These are phyloP conservation scores for Eilema griseolum DNA, from an alignment of 2,888 invertebrate species.

Conservation along the genomic window DNA sequence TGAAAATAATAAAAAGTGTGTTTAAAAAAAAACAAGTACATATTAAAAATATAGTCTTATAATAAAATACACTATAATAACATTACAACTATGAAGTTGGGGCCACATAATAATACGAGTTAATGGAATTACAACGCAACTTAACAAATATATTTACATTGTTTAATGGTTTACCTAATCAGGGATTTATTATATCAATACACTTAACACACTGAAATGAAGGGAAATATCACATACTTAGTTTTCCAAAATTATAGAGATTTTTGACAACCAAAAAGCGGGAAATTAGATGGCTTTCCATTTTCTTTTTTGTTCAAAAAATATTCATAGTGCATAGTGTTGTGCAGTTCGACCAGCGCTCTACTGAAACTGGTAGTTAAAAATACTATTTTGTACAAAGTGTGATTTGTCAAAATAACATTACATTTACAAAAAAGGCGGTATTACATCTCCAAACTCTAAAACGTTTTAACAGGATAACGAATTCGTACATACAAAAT, in stretches of 20 bases:
- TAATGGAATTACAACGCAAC: slow-evolving; percentile 38
- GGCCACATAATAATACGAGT: slow-evolving; percentile 34
- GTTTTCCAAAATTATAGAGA: slow-evolving; percentile 13
- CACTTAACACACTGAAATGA: slow-evolving; percentile 16
- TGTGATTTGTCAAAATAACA: no score
- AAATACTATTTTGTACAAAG: neutral
- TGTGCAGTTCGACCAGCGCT: neutral
- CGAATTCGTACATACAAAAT: no score
- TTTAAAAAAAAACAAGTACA: slow-evolving; percentile 28
- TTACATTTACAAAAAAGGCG: no score
- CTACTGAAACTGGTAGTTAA: neutral
- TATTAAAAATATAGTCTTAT: slow-evolving; percentile 45
- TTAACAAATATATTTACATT: slow-evolving; percentile 48
- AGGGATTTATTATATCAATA: slow-evolving; percentile 22
- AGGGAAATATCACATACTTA: slow-evolving; percentile 15
- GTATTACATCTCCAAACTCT: no score
- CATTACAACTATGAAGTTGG: slow-evolving; percentile 41
- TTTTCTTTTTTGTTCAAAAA: neutral
- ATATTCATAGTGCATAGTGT: neutral
- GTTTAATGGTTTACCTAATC: slow-evolving; percentile 18
- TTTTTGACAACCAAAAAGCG: slow-evolving; percentile 18
- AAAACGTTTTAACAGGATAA: no score
- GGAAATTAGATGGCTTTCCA: neutral
- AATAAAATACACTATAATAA: slow-evolving; percentile 43
- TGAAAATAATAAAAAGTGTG: neutral